phyloP scores from a whole-genome alignment of 2,888 invertebrate genomes.

The Camponotus fellah region DNA sequence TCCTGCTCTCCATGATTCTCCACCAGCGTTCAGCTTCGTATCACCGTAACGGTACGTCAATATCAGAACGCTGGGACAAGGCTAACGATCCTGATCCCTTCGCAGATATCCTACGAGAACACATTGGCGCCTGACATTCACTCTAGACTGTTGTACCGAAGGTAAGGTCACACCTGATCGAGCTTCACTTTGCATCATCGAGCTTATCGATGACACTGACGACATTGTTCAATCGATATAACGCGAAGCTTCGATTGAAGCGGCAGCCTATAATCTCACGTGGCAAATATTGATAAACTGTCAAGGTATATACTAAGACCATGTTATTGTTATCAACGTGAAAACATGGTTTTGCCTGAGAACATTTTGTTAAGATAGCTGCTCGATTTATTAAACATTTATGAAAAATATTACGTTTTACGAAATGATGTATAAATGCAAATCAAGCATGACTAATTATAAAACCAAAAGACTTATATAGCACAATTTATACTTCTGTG shows the following conservation, averaged over 20 bases:
- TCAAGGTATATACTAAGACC: background rate
- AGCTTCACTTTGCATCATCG: constrained; percentile 36
- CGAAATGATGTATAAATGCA: background rate
- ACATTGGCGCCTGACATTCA: constrained; percentile 39
- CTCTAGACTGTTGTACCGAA: constrained; percentile 25
- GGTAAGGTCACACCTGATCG: constrained; percentile 63
- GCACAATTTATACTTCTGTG: background rate
- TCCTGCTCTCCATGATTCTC: constrained; percentile 53
- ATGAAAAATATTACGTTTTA: background rate
- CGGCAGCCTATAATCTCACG: constrained; percentile 5
- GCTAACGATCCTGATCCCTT: constrained; percentile 67
- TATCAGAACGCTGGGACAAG: constrained; percentile 70
- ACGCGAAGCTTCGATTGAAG: constrained; percentile 28
- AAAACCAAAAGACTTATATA: background rate
- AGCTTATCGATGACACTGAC: constrained; percentile 56
- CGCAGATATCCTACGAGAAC: constrained; percentile 63
- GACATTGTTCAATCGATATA: constrained; percentile 47
- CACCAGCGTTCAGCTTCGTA: constrained; percentile 59
- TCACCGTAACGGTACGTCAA: constrained; percentile 76
- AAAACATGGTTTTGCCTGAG: background rate
- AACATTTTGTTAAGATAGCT: background rate
- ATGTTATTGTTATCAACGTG: background rate
- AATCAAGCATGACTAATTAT: background rate
- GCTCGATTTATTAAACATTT: background rate
- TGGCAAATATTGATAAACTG: constrained; percentile 19